Conservation (phyloP, 2,888 invertebrate species). For the Archaeoteleia sp. region DNA sequence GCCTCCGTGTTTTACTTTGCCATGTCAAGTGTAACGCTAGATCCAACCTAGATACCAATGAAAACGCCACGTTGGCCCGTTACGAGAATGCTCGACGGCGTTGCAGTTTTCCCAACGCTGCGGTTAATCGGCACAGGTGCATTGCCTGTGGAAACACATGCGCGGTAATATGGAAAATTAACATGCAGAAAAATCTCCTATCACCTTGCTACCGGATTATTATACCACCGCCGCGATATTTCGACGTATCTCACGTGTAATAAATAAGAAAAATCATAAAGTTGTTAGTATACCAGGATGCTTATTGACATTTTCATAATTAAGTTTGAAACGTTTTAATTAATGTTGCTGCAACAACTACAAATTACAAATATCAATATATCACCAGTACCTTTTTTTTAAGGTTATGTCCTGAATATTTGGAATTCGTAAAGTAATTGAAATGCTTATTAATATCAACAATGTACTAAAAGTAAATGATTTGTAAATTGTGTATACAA, state of each 20-base stretch:
- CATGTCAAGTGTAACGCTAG: constrained; percentile 19
- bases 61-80: constrained; percentile 12
- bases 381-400: background rate
- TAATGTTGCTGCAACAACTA: constrained; percentile 7
- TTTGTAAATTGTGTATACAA: too few species aligned
- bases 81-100: background rate
- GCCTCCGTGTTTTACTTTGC: constrained; percentile 10
- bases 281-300: constrained; percentile 1
- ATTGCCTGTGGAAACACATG: constrained; percentile 15
- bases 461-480: too few species aligned
- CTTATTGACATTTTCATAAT: constrained; percentile 10
- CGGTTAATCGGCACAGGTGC: constrained; percentile 27
- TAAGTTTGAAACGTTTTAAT: constrained; percentile 18
- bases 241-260: background rate
- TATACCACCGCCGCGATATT: constrained; percentile 8
- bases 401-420: too few species aligned
- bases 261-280: constrained; percentile 21
- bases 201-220: constrained; percentile 16
- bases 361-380: constrained; percentile 4
- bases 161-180: constrained; percentile 20
- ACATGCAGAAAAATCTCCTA: background rate
- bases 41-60: constrained; percentile 18
- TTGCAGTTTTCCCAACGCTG: constrained; percentile 12
- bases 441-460: too few species aligned
- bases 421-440: too few species aligned